Conservation (phyloP, 2,888 invertebrate genomes). For the Drosophila birchii region DNA sequence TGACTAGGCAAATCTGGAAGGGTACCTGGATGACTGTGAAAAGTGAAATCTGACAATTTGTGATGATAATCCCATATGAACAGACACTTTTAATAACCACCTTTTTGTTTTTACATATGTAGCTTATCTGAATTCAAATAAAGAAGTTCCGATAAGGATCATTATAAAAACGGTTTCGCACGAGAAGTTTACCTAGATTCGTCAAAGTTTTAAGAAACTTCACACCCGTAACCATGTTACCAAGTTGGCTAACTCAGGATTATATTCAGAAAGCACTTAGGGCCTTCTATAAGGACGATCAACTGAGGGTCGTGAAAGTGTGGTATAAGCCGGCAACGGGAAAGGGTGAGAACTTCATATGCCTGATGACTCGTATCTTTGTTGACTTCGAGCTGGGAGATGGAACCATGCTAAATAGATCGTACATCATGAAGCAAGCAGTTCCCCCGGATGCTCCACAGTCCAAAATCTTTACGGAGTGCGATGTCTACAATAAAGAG, state of each 20-base stretch:
- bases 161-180: conserved; percentile 24
- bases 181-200: conserved; percentile 57
- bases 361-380: conserved; percentile 61
- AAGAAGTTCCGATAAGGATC: neutral
- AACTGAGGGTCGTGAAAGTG: conserved; percentile 48
- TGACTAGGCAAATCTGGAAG: neutral
- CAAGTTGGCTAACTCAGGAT: conserved; percentile 58
- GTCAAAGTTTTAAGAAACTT: neutral
- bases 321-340: conserved; percentile 50
- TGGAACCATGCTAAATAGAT: conserved; percentile 17
- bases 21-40: neutral
- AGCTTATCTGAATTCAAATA: conserved; percentile 43
- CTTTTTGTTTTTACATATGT: conserved; percentile 51
- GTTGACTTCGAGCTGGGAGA: conserved; percentile 35
- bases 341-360: conserved; percentile 68
- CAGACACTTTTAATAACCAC: neutral
- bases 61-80: neutral
- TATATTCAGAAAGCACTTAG: conserved; percentile 54
- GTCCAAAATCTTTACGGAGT: conserved; percentile 45
- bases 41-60: neutral
- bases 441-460: conserved; percentile 48
- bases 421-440: conserved; percentile 58
- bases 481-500: conserved; percentile 63
- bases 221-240: conserved; percentile 40
- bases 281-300: conserved; percentile 37